Base-by-base conservation (phyloP, 92 coral and sea anemone species). In the Siderastrea siderea region DNA sequence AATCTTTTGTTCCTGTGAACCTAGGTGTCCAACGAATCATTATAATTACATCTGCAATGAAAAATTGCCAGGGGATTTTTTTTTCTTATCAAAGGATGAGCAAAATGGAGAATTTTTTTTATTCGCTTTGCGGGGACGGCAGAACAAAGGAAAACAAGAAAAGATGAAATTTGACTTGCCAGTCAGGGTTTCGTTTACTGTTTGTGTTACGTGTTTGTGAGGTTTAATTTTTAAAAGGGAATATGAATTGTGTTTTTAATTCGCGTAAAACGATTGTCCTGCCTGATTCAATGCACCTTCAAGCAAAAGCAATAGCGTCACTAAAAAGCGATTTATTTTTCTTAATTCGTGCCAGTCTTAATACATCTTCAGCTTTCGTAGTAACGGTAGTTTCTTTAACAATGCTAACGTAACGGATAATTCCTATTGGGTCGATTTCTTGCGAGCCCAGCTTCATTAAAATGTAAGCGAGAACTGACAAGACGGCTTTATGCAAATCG, bases 141-240 rank as follows among this genome's bases (percentile, higher is more conserved):
- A 52, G 17, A 26, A 44, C 78, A 77, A 87, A 74, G 44, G 69
- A 17, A 83, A 57, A 52, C 47, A 55, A 47, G 55, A 75, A 79
- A 62, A 91, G 79, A 87, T 44, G 75, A 82, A 87, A 91, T 83
- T 87, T 78, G 83, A 85, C 73, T 82, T 81, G 89, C 83, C 79
- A 70, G 75, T 67, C 65, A 68, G 77, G 75, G 80, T 67, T 77
- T 76, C 84, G 86, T 78, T 93, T 93, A 86, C 82, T 91, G 95
- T 94, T 92, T 94, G 95, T 83, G 54, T 93, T 91, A 68, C 38
- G 74, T 90, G 96, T 95, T 95, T 95, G 83, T 86, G 78, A 88
- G 93, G 89, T 93, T 95, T 91, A 95, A 93, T 95, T 95, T 95
- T 93, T 95, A 95, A 90, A 95, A 91, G 91, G 83, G 94, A 91